Percentiles rank a stretch among this genome's conserved stretches.
These are phyloP conservation scores for Machaerirhynchus nigripectus DNA, from an alignment of 2,113 vertebrate genomes.

Conservation along the genomic window DNA sequence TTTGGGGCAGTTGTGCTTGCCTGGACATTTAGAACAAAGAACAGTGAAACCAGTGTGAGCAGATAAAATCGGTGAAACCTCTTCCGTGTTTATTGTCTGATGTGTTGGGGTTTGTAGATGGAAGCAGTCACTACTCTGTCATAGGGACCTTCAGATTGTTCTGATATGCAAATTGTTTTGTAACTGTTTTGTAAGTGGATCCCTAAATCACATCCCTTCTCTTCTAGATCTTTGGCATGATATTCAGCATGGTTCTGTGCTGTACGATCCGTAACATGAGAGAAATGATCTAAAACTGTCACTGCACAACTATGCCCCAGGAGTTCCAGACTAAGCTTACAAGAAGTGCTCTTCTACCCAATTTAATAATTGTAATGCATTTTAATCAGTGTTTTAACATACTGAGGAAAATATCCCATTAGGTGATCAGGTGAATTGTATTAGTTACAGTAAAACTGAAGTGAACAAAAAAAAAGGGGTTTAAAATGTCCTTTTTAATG, in stretches of 20 bases:
- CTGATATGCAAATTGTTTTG: background rate
- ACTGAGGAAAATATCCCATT: conserved; percentile 47
- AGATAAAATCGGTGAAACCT: background rate
- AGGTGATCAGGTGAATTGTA: conserved; percentile 25
- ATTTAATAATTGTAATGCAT: conserved; percentile 71
- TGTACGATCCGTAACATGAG: conserved; percentile 92
- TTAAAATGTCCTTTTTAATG: conserved; percentile 51
- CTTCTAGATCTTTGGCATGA: conserved; percentile 94
- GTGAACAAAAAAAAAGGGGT: background rate
- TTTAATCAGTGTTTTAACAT: conserved; percentile 68
- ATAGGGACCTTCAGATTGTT: background rate
- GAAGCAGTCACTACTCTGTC: background rate
- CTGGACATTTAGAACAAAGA: background rate
- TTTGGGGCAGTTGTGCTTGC: background rate
- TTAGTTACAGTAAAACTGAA: conserved; percentile 35
- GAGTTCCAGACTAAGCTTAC: conserved; percentile 57
- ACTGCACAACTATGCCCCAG: background rate
- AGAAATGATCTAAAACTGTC: conserved; percentile 84
- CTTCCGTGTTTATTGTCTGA: background rate
- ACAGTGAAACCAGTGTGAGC: background rate
- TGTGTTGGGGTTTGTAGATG: background rate
- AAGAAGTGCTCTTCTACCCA: conserved; percentile 61
- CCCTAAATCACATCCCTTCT: conserved; percentile 58
- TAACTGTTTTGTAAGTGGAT: background rate
- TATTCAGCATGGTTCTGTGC: conserved; percentile 98